phyloP scores from a whole-genome alignment of 2,888 invertebrate species.

The Ypsolopha sequella region DNA sequence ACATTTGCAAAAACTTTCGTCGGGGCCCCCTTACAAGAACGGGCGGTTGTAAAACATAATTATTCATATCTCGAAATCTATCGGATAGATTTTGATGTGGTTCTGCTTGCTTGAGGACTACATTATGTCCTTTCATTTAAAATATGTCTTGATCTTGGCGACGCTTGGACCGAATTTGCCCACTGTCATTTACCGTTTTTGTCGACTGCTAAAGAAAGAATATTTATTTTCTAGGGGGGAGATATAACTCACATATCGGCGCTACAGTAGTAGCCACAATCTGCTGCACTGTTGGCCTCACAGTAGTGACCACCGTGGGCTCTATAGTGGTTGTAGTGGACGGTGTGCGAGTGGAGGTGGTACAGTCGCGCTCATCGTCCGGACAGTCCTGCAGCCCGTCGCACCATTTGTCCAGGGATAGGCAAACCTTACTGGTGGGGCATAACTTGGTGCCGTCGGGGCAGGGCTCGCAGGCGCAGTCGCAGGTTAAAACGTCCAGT shows the following conservation, averaged over 20 bases:
- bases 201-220: not conserved
- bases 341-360: conserved; percentile 20
- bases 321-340: conserved; percentile 18
- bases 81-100: too few relatives aligned
- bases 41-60: too few relatives aligned
- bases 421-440: conserved; percentile 80
- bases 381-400: conserved; percentile 85
- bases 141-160: too few relatives aligned
- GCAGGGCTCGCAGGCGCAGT: conserved; percentile 82
- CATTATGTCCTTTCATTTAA: too few relatives aligned
- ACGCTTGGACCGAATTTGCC: too few relatives aligned
- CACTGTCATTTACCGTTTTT: too few relatives aligned
- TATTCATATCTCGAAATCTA: too few relatives aligned
- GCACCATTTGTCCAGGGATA: conserved; percentile 80
- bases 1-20: too few relatives aligned
- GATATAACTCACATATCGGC: conserved; percentile 30
- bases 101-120: too few relatives aligned
- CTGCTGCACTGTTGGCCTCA: conserved; percentile 10
- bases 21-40: too few relatives aligned
- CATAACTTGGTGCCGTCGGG: conserved; percentile 75
- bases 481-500: conserved; percentile 72
- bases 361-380: conserved; percentile 83
- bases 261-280: conserved; percentile 20
- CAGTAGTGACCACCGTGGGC: conserved; percentile 10
- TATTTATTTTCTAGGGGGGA: not conserved